These are phyloP conservation scores for Asbolus verrucosus DNA, from an alignment of 1,140 invertebrate genomes.

Conservation along the genomic window DNA sequence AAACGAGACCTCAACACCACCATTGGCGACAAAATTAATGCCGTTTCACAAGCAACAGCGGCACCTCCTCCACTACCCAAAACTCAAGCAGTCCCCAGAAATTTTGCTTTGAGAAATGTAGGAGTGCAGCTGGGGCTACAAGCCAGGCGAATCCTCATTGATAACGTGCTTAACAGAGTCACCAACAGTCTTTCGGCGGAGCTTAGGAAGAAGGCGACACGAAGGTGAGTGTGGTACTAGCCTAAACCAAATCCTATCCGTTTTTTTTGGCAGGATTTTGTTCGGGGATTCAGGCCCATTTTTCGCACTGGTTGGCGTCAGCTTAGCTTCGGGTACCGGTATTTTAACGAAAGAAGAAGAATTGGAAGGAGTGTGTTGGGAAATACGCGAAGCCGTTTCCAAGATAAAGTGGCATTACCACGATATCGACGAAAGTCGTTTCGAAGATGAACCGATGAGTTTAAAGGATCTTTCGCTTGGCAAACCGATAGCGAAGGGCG, in stretches of 20 bases:
- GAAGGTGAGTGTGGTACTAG: no score
- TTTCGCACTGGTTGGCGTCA: constrained; percentile 81
- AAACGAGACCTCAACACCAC: constrained; percentile 58
- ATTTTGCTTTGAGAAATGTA: constrained; percentile 64
- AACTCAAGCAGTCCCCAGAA: constrained; percentile 58
- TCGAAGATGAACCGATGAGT: constrained; percentile 63
- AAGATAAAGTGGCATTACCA: constrained; percentile 73
- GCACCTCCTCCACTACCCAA: constrained; percentile 54
- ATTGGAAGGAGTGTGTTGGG: constrained; percentile 81
- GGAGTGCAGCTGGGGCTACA: constrained; percentile 70
- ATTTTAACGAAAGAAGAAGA: constrained; percentile 85
- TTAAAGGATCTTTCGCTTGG: constrained; percentile 78
- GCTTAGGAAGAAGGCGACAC: constrained; percentile 72
- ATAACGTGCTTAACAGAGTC: constrained; percentile 77
- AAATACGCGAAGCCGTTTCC: constrained; percentile 78
- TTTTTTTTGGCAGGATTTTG: constrained; percentile 66
- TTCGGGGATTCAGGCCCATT: constrained; percentile 80
- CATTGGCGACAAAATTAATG: constrained; percentile 61
- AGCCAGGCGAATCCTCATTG: constrained; percentile 74
- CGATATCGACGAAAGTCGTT: constrained; percentile 65
- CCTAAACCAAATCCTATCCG: no score
- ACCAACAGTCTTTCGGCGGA: constrained; percentile 75
- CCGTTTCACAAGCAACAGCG: constrained; percentile 58
- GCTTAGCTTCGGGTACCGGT: constrained; percentile 78
- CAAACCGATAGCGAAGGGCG: constrained; percentile 82